Evolutionary conservation across 2,113 vertebrate genomes (phyloP).

Genomic region (Cyphomyrus plagiostoma): DNA sequence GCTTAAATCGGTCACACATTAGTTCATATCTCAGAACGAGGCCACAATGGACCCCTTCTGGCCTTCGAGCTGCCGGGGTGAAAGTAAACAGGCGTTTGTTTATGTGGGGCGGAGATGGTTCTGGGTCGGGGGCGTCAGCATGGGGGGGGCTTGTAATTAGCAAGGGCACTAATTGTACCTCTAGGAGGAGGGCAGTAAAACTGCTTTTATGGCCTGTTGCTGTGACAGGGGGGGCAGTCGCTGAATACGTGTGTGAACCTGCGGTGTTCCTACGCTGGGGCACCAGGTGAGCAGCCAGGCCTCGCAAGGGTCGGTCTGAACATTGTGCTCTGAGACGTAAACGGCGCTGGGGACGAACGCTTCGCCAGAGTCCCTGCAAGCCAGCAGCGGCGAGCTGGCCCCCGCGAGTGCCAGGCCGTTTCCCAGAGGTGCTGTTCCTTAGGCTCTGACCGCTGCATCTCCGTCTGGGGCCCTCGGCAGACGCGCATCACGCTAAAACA

Average conservation of each 20-base stretch:
- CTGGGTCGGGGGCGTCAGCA: neutral
- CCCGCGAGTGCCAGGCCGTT: neutral
- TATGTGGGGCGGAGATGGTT: neutral
- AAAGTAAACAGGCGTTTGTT: conserved; percentile 35
- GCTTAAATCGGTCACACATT: conserved; percentile 12
- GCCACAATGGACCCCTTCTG: conserved; percentile 29
- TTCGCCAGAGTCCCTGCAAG: neutral
- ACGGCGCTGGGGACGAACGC: neutral
- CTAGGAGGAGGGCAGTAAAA: neutral
- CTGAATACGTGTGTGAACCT: neutral
- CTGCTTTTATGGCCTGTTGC: neutral
- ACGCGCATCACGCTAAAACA: neutral
- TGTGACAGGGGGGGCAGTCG: neutral
- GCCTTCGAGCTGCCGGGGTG: conserved; percentile 31
- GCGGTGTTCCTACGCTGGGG: neutral
- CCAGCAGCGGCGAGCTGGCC: neutral
- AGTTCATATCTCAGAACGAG: conserved; percentile 26
- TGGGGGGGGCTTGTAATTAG: neutral
- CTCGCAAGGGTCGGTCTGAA: neutral
- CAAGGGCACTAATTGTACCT: neutral
- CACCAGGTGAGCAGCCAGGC: neutral
- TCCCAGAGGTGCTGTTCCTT: neutral
- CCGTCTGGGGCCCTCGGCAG: neutral
- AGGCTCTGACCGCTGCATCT: neutral
- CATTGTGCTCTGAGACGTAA: neutral